These are phyloP conservation scores for Leistus spinibarbis DNA, from an alignment of 2,888 invertebrate species.

Conservation along the genomic window DNA sequence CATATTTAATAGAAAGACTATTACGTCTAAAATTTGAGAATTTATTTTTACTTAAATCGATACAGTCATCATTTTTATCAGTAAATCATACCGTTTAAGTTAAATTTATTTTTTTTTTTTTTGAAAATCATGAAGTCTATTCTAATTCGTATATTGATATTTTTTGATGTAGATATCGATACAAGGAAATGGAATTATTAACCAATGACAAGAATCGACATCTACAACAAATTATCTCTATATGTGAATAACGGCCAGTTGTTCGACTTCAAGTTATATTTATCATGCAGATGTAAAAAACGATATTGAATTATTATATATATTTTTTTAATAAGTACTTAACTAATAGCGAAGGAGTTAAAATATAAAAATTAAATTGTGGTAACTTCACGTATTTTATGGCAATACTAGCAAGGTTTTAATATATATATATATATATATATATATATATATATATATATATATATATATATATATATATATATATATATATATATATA, in stretches of 20 bases:
- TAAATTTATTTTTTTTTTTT: neutral
- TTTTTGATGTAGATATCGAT: neutral
- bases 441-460: no score
- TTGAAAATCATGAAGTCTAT: constrained; percentile 10
- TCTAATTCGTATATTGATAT: neutral
- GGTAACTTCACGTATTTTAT: no score
- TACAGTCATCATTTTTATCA: neutral
- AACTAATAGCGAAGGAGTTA: no score
- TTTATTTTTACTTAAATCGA: constrained; percentile 11
- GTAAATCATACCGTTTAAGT: neutral
- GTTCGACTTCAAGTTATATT: neutral
- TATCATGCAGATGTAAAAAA: neutral
- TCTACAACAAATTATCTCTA: neutral
- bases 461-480: no score
- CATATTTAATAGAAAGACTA: constrained; percentile 24
- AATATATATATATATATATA: no score
- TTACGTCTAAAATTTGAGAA: constrained; percentile 18
- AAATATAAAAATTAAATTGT: no score
- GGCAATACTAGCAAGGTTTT: no score
- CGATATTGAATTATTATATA: no score
- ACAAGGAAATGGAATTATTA: no score
- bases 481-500: no score
- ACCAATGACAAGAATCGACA: neutral
- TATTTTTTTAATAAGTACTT: no score
- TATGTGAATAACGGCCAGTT: neutral